Conservation (phyloP, 2,113 vertebrate genomes). For the Sander vitreus region DNA sequence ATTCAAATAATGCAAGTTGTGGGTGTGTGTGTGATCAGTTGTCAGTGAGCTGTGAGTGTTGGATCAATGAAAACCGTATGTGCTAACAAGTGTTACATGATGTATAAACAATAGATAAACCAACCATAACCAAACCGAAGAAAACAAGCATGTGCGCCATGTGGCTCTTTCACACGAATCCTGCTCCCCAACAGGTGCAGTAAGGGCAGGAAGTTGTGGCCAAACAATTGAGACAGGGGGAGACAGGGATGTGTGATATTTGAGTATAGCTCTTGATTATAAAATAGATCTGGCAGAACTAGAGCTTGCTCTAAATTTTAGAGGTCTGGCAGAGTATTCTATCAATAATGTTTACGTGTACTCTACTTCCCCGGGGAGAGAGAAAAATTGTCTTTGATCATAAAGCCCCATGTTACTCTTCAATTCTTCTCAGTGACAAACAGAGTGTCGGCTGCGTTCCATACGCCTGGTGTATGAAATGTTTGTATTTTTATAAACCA, state of each 20-base stretch:
- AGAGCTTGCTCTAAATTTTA: too few species aligned
- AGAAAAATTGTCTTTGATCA: too few species aligned
- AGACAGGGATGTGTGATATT: not conserved
- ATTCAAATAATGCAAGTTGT: not conserved
- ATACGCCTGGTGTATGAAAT: too few species aligned
- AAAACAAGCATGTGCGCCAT: not conserved
- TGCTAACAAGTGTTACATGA: not conserved
- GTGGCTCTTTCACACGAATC: not conserved
- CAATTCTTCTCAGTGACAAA: too few species aligned
- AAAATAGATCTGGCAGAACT: too few species aligned
- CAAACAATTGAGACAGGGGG: not conserved
- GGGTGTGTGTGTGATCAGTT: not conserved
- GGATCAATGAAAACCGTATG: not conserved
- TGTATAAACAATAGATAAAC: not conserved
- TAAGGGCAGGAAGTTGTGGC: not conserved
- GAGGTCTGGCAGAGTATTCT: too few species aligned
- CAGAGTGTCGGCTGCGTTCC: too few species aligned
- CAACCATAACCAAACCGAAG: not conserved
- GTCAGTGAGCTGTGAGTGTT: not conserved
- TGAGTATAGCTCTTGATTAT: too few species aligned
- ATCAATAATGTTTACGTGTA: too few species aligned
- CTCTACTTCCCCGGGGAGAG: too few species aligned
- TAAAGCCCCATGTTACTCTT: too few species aligned
- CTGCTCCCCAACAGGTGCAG: not conserved
- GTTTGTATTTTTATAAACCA: too few species aligned